Percentiles rank a stretch among this genome's conserved stretches.
Conservation (phyloP, 2,888 invertebrate genomes). For the Meliscaeva auricollis region DNA sequence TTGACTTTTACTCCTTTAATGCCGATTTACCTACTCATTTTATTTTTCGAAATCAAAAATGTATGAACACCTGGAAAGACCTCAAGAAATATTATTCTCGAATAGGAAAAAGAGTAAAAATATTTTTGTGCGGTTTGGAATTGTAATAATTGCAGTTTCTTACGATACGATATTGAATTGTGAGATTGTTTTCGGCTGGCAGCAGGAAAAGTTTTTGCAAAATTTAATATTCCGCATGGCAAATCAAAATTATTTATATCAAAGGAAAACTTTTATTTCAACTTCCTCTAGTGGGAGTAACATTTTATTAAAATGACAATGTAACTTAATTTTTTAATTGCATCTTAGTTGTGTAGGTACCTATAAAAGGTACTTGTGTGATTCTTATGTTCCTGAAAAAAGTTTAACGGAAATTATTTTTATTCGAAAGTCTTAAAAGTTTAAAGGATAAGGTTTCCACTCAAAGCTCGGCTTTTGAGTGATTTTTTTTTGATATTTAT, state of each 20-base stretch:
- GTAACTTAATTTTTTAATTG: constrained; percentile 26
- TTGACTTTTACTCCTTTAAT: not conserved
- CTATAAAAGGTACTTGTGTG: too few relatives aligned
- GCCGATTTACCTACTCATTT: too few relatives aligned
- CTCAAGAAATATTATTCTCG: constrained; percentile 20
- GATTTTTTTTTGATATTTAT: too few relatives aligned
- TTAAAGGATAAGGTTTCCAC: too few relatives aligned
- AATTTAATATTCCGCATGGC: constrained; percentile 41
- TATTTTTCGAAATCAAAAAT: not conserved
- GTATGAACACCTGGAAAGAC: constrained; percentile 56
- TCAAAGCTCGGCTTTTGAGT: too few relatives aligned
- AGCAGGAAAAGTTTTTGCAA: constrained; percentile 36
- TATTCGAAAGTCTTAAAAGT: too few relatives aligned
- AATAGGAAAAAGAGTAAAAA: not conserved
- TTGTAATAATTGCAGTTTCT: constrained; percentile 33
- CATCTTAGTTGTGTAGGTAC: not conserved
- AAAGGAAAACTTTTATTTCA: constrained; percentile 35
- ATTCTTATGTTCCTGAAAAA: too few relatives aligned
- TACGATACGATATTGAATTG: constrained; percentile 35
- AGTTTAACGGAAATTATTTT: too few relatives aligned
- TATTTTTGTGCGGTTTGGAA: not conserved
- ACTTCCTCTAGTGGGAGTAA: not conserved
- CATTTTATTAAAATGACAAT: constrained; percentile 38
- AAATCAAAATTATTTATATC: constrained; percentile 36
- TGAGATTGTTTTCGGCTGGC: constrained; percentile 41